These are phyloP conservation scores for Smutsia gigantea DNA, from an alignment of 2,797 vertebrate genomes.

Conservation along the genomic window DNA sequence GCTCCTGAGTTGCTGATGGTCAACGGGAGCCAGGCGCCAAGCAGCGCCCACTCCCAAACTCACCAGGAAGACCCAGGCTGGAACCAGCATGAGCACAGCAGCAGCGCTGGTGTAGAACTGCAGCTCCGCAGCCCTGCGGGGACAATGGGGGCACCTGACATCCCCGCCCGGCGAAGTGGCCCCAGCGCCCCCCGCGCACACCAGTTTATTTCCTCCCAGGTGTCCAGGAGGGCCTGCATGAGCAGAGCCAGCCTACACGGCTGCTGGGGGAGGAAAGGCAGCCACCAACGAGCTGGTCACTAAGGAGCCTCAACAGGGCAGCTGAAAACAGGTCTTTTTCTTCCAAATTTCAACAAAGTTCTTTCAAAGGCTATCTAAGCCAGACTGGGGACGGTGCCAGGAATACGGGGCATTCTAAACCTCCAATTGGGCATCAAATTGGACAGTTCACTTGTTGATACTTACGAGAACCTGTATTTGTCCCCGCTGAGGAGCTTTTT, in stretches of 20 bases:
- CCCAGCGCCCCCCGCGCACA: accelerated
- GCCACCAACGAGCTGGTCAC: accelerated
- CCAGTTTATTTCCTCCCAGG: not conserved
- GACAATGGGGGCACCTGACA: not conserved
- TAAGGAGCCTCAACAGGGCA: accelerated
- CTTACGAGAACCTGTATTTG: constrained; percentile 97
- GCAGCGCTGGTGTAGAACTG: constrained; percentile 98
- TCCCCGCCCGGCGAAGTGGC: not conserved
- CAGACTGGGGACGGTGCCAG: accelerated
- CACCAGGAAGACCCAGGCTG: constrained; percentile 97
- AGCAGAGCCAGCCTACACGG: accelerated
- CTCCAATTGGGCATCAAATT: accelerated
- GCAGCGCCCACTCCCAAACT: not conserved
- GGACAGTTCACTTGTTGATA: not conserved
- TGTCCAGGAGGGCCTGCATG: not conserved
- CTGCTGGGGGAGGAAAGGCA: not conserved
- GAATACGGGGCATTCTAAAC: not conserved
- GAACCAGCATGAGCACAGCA: constrained; percentile 95
- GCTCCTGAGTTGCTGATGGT: not conserved
- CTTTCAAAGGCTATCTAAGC: not conserved
- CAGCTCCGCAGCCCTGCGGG: constrained; percentile 93
- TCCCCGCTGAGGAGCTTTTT: constrained; percentile 98
- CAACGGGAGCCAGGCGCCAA: accelerated
- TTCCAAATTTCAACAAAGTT: too few relatives aligned
- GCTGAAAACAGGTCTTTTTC: not conserved